These are phyloP conservation scores for Drosophila quadrilineata DNA, from an alignment of 1,140 invertebrate genomes.

Conservation along the genomic window DNA sequence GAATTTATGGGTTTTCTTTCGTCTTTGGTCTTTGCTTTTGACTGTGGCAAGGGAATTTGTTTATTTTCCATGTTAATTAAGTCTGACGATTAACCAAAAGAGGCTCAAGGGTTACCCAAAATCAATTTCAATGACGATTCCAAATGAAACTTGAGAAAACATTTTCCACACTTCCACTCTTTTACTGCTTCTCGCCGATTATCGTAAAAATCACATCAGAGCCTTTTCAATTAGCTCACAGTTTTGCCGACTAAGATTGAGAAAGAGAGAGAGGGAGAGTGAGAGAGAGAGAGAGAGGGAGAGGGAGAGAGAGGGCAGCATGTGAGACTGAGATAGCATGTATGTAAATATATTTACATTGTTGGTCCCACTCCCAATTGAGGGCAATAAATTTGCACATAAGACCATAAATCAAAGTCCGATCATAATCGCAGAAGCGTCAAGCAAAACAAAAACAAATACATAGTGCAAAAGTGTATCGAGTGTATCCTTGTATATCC, in stretches of 20 bases:
- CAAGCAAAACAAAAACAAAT: slow-evolving; percentile 23
- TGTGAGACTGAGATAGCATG: too few species aligned
- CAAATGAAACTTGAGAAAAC: too few species aligned
- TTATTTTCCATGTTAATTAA: slow-evolving; percentile 79
- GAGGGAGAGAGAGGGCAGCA: not conserved
- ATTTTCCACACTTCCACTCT: too few species aligned
- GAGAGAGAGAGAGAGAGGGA: too few species aligned
- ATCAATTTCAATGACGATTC: too few species aligned
- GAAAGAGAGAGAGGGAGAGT: not conserved
- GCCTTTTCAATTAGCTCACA: slow-evolving; percentile 36
- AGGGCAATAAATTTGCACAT: slow-evolving; percentile 71
- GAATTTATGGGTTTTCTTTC: slow-evolving; percentile 78
- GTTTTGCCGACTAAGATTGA: too few species aligned
- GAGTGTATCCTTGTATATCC: slow-evolving; percentile 38
- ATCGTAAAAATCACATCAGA: not conserved
- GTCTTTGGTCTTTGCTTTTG: slow-evolving; percentile 14
- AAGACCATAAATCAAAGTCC: slow-evolving; percentile 67
- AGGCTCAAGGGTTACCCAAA: slow-evolving; percentile 1
- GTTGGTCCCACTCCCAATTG: slow-evolving; percentile 52
- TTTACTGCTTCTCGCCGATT: not conserved
- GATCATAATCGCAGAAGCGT: slow-evolving; percentile 64
- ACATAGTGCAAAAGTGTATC: slow-evolving; percentile 38
- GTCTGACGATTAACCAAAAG: slow-evolving; percentile 59
- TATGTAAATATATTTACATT: too few species aligned
- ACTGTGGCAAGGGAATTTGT: slow-evolving; percentile 45